Conservation (phyloP, 2,888 invertebrate species). For the Orchesella flavescens region DNA sequence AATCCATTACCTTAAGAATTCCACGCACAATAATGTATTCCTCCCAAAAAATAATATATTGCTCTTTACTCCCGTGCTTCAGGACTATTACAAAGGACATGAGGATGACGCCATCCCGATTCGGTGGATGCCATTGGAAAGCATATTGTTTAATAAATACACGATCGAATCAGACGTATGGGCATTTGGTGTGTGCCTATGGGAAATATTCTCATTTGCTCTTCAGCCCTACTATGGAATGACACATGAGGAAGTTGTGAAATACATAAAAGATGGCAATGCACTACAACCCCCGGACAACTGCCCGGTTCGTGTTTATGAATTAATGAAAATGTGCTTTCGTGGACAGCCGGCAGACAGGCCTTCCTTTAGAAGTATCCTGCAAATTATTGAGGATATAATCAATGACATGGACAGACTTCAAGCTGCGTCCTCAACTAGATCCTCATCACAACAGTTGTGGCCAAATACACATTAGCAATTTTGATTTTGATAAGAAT, state of each 20-base stretch:
- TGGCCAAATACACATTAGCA: constrained; percentile 53
- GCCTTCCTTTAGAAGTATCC: constrained; percentile 88
- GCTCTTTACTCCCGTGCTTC: no score
- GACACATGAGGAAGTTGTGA: constrained; percentile 94
- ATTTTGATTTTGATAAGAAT: neutral
- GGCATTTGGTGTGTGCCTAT: constrained; percentile 94
- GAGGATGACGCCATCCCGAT: constrained; percentile 97
- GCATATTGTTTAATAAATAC: constrained; percentile 96
- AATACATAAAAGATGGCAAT: constrained; percentile 94
- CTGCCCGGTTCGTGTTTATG: constrained; percentile 83
- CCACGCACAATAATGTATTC: no score
- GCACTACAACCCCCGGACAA: constrained; percentile 92
- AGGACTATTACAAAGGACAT: constrained; percentile 96
- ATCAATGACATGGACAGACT: constrained; percentile 74
- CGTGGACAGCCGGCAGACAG: constrained; percentile 87
- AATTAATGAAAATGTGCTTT: constrained; percentile 96
- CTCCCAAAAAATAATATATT: no score
- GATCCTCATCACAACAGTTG: constrained; percentile 71
- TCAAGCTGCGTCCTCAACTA: constrained; percentile 69
- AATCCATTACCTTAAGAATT: no score
- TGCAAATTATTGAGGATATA: constrained; percentile 85
- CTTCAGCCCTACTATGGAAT: constrained; percentile 97
- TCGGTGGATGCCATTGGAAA: constrained; percentile 98
- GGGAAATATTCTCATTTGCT: constrained; percentile 79
- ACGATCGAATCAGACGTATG: constrained; percentile 97